Conservation (phyloP, 1,140 invertebrate genomes). For the Camponotus pennsylvanicus region DNA sequence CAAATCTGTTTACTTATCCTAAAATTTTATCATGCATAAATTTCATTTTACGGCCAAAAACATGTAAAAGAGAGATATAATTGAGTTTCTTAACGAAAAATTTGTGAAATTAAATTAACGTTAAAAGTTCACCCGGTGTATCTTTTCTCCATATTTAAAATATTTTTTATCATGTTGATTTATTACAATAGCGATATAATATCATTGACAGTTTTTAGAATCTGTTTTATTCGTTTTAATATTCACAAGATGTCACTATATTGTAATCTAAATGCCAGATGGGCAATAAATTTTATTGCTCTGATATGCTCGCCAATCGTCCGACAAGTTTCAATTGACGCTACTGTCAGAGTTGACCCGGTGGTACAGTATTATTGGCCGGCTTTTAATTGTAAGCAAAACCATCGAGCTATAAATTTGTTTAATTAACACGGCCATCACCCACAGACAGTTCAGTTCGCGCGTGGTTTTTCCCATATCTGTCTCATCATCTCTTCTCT, state of each 20-base stretch:
- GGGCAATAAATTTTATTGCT: slow-evolving; percentile 44
- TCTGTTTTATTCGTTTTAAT: slow-evolving; percentile 24
- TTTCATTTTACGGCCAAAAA: neutral
- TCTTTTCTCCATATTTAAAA: neutral
- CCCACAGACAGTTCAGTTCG: neutral
- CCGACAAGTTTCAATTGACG: slow-evolving; percentile 10
- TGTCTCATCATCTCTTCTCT: neutral
- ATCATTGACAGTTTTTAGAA: neutral
- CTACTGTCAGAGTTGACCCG: neutral
- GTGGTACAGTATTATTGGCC: slow-evolving; percentile 1
- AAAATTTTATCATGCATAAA: neutral
- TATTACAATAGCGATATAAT: neutral
- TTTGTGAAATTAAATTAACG: neutral
- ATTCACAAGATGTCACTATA: neutral
- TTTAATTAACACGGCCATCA: slow-evolving; percentile 56
- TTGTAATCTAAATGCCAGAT: neutral
- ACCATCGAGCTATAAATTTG: slow-evolving; percentile 40
- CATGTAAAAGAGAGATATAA: neutral
- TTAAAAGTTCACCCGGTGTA: neutral
- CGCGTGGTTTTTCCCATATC: neutral
- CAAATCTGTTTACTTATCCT: neutral
- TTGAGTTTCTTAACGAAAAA: neutral
- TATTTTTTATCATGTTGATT: neutral
- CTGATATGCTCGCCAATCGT: neutral
- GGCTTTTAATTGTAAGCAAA: slow-evolving; percentile 44